Base-by-base conservation (phyloP, 2,888 invertebrate genomes). In the Rhagium mordax region DNA sequence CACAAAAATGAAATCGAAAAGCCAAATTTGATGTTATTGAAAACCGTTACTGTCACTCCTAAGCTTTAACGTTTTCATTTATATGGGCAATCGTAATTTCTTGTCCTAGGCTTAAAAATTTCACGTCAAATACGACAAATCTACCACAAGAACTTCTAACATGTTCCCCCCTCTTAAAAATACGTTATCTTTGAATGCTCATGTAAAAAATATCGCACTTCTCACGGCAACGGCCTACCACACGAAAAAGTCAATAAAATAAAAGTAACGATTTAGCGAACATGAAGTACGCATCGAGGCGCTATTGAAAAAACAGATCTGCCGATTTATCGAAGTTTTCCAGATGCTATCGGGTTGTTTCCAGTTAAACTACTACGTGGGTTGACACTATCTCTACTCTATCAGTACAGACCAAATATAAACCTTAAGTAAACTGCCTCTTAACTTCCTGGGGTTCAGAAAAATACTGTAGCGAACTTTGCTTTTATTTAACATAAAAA, bases 271-370 rank as follows among this genome's bases (percentile, higher is more conserved):
- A 41, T 33, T 61, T 29, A 33, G 55, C 20, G 47, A 51, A 55
- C 67, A 67, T 47, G 33, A 53, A 33, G 33, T 29, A 57, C 51
- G 33, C 33, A 65, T 53, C 65, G 15, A 65, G 18, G 49, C 18
- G 47, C 47, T 13, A 55, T 47, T n/a, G 57, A 41, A 61, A 60
- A 57, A 67, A 16, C 15, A 67, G 33, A 71, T 71, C 71, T 47
- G 55, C 51, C 71, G 66, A 60, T 66, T 71, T 71, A 71, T 66
- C 71, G 41, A 60, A 66, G 41, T 71, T 61, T 55, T 33, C 41
- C 49, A 53, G 61, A 71, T 66, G 60, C 6, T 66, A 71, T 71
- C 71, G 33, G 51, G 60, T 51, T 21, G 57, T 67, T 67, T 47
- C 47, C 47, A 67, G 55, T 67, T 67, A 67, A 67, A 27, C 41